Percentiles rank a stretch among this genome's conserved stretches.
Conservation (phyloP, 2,113 vertebrate species). For the Agelaius phoeniceus region DNA sequence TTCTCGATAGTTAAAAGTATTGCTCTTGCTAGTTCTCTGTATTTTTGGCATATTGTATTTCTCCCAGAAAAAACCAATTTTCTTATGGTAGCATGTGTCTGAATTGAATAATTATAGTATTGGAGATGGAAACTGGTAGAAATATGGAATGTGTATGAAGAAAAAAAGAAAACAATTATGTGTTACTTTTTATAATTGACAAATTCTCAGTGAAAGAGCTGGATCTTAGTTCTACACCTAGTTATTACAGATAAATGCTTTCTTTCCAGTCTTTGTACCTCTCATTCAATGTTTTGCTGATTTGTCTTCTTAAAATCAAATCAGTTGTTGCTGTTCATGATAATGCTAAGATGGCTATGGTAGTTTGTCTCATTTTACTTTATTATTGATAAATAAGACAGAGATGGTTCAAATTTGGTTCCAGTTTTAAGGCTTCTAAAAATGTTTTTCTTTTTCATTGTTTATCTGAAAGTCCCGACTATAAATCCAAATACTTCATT, state of each 20-base stretch:
- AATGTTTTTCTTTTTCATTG: neutral
- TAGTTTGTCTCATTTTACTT: neutral
- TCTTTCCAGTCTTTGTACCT: neutral
- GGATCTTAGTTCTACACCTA: neutral
- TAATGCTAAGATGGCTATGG: neutral
- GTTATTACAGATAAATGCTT: neutral
- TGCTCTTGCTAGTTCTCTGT: neutral
- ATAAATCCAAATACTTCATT: neutral
- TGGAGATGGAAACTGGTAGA: neutral
- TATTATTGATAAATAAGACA: neutral
- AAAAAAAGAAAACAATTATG: rapidly evolving
- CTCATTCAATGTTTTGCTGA: neutral
- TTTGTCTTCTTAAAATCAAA: neutral
- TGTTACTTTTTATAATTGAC: neutral
- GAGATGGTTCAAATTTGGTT: neutral
- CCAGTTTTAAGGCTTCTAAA: neutral
- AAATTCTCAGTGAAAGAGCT: neutral
- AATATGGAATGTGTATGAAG: neutral
- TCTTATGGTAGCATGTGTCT: neutral
- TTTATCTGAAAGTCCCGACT: neutral
- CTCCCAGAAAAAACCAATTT: neutral
- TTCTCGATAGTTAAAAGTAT: neutral
- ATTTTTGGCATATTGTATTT: neutral
- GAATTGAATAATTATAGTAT: neutral
- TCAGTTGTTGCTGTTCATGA: neutral